Evolutionary conservation across 2,888 invertebrate genomes (phyloP), one percentile per base, ranked within the genome.

Genomic region (Alloplasta piceator): DNA sequence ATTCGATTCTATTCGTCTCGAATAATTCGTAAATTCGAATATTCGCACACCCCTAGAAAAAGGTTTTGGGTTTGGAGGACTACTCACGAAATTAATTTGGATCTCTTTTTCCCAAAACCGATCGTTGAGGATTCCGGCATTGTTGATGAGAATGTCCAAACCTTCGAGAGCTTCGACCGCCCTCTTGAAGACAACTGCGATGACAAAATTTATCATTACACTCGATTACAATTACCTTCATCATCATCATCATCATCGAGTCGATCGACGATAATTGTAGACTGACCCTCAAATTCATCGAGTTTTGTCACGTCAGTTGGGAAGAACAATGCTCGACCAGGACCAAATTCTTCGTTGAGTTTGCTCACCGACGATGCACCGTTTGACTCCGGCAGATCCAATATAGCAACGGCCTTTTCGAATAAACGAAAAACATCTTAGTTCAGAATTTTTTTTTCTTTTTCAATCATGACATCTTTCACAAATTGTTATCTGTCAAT

Each of bases 91-190:
- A 81, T 91, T 91, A 38, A 89, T 80, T 38, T 89, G 89, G 10
- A 91, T 86, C 87, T 89, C 86, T 41, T 78, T 79, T 43, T 91
- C 87, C 89, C 90, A 91, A 9, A 82, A 68, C 0, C 80, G 84
- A 56, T 89, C 91, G 63, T 91, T 86, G 75, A 90, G 80, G 4
- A 91, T 87, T n/a, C 89, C 91, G 3, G 91, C 91, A 56, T 89
- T 90, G 82, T 92, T 92, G 39, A 94, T 92, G 4, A 94, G 93
- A 75, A 95, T 93, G 83, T 94, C 94, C 43, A 94, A 82, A 1
- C 89, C 87, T 3, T 93, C 93, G 78, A 91, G 92, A 46, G 89
- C 87, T 4, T 92, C 89, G 0, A 92, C 84, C 1, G 93, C 91
- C 46, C 91, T 92, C 82, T 93, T 92, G 82, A 93, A 93, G 6